A percentile compares a stretch with the other conserved stretches of the same genome.
phyloP scores from a whole-genome alignment of 64 coral and sea anemone species.

The Actinia equina region DNA sequence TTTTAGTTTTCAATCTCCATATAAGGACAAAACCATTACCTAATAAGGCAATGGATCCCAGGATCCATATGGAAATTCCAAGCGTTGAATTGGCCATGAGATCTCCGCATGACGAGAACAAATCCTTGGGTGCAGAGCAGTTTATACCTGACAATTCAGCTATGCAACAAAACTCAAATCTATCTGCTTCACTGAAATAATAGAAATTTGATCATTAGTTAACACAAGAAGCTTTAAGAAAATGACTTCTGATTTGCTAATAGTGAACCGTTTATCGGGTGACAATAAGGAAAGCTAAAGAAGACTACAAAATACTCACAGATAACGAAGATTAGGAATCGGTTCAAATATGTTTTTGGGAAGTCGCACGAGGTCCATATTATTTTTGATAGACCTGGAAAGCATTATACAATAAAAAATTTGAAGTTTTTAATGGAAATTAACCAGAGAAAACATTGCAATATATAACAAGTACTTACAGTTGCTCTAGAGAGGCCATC shows the following conservation, averaged over 20 bases:
- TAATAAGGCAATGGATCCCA: slow-evolving; percentile 79
- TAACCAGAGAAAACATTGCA: too few relatives aligned
- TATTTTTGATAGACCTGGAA: slow-evolving; percentile 37
- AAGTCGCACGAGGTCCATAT: slow-evolving; percentile 30
- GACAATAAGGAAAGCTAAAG: not conserved
- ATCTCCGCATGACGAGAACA: slow-evolving; percentile 78
- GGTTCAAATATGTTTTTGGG: not conserved
- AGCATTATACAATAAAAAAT: not conserved
- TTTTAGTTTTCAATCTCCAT: slow-evolving; percentile 79
- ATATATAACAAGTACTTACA: slow-evolving; percentile 15
- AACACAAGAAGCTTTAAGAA: too few relatives aligned
- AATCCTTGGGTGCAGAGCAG: slow-evolving; percentile 82
- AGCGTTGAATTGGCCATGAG: slow-evolving; percentile 81
- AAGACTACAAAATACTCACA: not conserved
- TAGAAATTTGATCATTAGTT: too few relatives aligned
- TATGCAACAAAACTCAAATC: slow-evolving; percentile 93
- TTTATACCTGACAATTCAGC: slow-evolving; percentile 59
- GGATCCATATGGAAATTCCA: slow-evolving; percentile 80
- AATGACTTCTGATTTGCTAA: too few relatives aligned
- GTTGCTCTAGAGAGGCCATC: slow-evolving; percentile 32
- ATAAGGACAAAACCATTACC: slow-evolving; percentile 86
- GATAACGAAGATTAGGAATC: not conserved
- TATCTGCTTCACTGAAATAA: slow-evolving; percentile 55
- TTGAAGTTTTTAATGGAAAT: too few relatives aligned
- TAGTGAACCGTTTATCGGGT: too few relatives aligned